Base-by-base conservation (phyloP, 2,113 vertebrate genomes). In the Austrofundulus limnaeus region DNA sequence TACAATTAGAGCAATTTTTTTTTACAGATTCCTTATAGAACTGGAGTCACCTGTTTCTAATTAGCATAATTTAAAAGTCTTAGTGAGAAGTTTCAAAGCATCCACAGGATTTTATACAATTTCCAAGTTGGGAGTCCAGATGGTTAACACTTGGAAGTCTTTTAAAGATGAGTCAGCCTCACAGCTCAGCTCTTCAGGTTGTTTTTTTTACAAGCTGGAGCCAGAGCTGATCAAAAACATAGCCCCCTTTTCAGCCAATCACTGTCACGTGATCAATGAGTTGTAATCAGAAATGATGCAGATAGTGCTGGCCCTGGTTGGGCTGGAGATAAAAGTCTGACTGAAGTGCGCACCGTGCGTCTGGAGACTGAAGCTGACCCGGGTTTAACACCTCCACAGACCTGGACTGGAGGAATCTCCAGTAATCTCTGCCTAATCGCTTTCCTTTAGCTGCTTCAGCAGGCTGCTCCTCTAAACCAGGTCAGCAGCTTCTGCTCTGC, bases 361-460 rank as follows among this genome's bases (percentile, higher is more conserved):
- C 16, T 57, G 38, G 23, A 50, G 49, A 61, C 47, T 34, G 28
- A n/a, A 31, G 56, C 46, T 70, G 72, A 72, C 74, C 70, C 43
- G 70, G 65, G 61, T 11, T 80, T 56, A 72, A 70, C 85, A 81
- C 77, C 73, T 84, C 71, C 42, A 12, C 45, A 60, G 17, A 71
- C 24, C 66, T 28, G 28, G 68, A 72, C 80, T 66, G 83, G 25
- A 61, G 80, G 74, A 73, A 82, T 86, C 85, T 85, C 47, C 70
- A 78, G n/a, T 88, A 89, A 92, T 89, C 91, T 86, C 83, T 34
- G 31, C 52, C 85, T 92, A 92, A 92, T 92, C 90, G 78, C 85
- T 75, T 82, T 84, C 72, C 60, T 65, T 75, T 50, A 47, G 58
- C 80, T 77, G 75, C 70, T 80, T 54, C 66, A 60, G 57, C 70